Percentiles rank a stretch among this genome's conserved stretches.
These are phyloP conservation scores for Leptinotarsa texana DNA, from an alignment of 1,140 invertebrate species.

Conservation along the genomic window DNA sequence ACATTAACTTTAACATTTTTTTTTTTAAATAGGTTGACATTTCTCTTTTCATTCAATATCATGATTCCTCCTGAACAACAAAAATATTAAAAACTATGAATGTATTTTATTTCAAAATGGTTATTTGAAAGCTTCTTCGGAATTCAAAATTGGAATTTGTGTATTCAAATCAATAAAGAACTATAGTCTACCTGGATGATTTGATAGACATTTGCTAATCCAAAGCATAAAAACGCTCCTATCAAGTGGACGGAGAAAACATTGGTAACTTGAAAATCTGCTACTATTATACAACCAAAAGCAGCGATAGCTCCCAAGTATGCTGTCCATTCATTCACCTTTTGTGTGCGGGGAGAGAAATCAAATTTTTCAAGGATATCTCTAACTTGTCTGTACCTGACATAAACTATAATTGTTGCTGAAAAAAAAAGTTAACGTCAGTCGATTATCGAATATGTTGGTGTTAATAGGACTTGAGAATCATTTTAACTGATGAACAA, in stretches of 20 bases:
- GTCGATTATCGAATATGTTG: too few relatives aligned
- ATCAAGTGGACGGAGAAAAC: slow-evolving; percentile 25
- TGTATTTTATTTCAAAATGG: too few relatives aligned
- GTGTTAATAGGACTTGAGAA: too few relatives aligned
- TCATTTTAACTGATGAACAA: too few relatives aligned
- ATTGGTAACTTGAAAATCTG: slow-evolving; percentile 28
- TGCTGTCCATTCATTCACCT: slow-evolving; percentile 9
- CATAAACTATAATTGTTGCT: slow-evolving; percentile 14
- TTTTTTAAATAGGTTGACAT: too few relatives aligned
- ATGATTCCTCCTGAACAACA: too few relatives aligned
- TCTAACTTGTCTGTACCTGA: slow-evolving; percentile 22
- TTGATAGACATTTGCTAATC: slow-evolving; percentile 21
- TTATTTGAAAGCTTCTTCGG: too few relatives aligned
- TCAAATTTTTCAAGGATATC: slow-evolving; percentile 15
- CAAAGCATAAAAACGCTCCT: slow-evolving; percentile 26
- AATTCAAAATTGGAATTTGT: too few relatives aligned
- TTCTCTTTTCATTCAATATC: too few relatives aligned
- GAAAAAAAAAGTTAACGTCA: slow-evolving; percentile 1
- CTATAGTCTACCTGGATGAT: slow-evolving; percentile 24
- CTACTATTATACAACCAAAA: slow-evolving; percentile 24
- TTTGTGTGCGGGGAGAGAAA: background rate
- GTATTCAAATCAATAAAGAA: too few relatives aligned
- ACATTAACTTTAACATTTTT: too few relatives aligned
- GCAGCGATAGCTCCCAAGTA: background rate
- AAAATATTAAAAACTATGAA: too few relatives aligned